phyloP scores from a whole-genome alignment of 2,797 vertebrate genomes.

The Pantherophis vulpinus region DNA sequence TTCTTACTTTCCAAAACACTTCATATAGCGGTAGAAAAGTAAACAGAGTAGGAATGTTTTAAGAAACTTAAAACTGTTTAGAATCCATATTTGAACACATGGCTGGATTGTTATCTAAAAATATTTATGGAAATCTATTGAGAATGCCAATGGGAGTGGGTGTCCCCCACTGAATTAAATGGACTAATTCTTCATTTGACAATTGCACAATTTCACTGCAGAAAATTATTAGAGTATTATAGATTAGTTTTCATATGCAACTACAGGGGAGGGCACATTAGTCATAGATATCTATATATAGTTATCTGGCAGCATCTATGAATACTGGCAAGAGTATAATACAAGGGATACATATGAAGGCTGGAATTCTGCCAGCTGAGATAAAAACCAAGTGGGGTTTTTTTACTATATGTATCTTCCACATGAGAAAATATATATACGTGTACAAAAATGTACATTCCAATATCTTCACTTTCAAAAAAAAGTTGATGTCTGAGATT shows the following conservation, averaged over 20 bases:
- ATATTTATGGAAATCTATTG: conserved; percentile 29
- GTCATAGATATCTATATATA: conserved; percentile 14
- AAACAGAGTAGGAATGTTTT: neutral
- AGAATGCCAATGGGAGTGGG: conserved; percentile 21
- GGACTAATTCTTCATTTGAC: rapidly evolving
- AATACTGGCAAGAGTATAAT: neutral
- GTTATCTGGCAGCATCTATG: neutral
- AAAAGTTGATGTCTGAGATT: neutral
- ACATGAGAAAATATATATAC: neutral
- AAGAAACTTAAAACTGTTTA: neutral
- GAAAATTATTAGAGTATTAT: neutral
- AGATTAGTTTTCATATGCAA: neutral
- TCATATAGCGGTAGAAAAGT: neutral
- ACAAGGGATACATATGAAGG: neutral
- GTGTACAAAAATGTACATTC: neutral
- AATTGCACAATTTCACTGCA: neutral
- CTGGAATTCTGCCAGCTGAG: conserved; percentile 7
- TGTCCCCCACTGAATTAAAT: neutral
- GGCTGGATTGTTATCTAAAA: conserved; percentile 14
- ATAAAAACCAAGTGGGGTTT: neutral
- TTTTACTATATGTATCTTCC: neutral
- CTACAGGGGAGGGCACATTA: conserved; percentile 4
- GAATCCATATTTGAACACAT: neutral
- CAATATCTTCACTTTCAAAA: conserved; percentile 11
- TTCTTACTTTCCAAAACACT: neutral